Evolutionary conservation across 2,113 vertebrate species (phyloP), one percentile per base, ranked within the genome.

Genomic region (Notarius lentiginosus): DNA sequence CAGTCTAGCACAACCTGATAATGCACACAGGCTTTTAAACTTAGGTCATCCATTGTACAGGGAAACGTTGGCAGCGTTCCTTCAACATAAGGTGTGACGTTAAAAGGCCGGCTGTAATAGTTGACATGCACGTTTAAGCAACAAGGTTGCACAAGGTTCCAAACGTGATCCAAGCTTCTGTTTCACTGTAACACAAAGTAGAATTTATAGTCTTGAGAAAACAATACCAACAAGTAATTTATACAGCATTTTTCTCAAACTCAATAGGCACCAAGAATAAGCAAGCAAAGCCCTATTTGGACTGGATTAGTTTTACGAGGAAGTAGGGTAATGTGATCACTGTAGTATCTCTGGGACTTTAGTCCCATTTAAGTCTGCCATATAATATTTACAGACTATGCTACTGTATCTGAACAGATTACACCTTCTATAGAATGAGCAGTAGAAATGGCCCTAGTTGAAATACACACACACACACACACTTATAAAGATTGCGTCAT

Each of bases 41-140:
- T 89, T 91, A 91, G 90, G 91, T 85, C 92, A 95, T 94, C 95
- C 95, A 96, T 96, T 83, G 92, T 96, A 91, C 91, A 90, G 84
- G 76, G 89, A 91, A 91, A 88, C 47, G 73, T 30, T 84, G 79
- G 68, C 53, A 82, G 61, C 30, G 41, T 87, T 89, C 87, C 76
- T 82, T 87, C 80, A 86, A 87, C 89, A 90, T 84, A 84, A 68
- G 87, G 81, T 70, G 81, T 79, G 72, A 86, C 30, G 12, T 55
- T 10, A 58, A 41, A 80, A n/a, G 85, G 84, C 49, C n/a, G 15
- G 30, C 76, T 10, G 82, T 83, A 85, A 89, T 82, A 60, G 12
- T 68, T 58, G 60, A 79, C 18, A 18, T 73, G 82, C 27, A 61
- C 84, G 84, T 90, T 73, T 49, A 51, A 87, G 27, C 61, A 51